phyloP scores from a whole-genome alignment of 2,797 vertebrate species.

The Brachymystax lenok region DNA sequence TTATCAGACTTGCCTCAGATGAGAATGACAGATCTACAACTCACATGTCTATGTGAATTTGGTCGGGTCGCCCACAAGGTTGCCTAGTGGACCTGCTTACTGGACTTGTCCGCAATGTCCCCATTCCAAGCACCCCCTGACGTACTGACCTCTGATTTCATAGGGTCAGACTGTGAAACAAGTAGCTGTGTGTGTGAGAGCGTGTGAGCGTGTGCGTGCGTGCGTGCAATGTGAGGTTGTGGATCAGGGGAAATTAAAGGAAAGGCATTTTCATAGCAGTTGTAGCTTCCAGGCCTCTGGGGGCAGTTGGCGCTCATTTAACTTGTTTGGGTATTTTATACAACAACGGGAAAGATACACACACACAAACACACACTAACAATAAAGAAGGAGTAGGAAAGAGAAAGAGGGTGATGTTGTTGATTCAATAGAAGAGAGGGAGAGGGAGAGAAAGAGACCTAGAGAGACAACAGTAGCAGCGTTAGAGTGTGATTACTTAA shows the following conservation, averaged over 20 bases:
- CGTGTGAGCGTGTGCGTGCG: no score
- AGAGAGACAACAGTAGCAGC: background rate
- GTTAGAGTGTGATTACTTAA: constrained; percentile 34
- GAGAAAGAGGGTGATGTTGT: no score
- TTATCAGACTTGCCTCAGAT: no score
- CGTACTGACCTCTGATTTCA: background rate
- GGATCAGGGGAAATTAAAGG: constrained; percentile 68
- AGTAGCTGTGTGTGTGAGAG: background rate
- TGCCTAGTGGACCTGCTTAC: no score
- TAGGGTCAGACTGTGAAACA: background rate
- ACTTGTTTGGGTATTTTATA: constrained; percentile 56
- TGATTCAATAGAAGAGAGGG: no score
- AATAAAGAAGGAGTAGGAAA: background rate
- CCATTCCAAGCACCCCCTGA: no score
- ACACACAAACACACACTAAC: constrained; percentile 29
- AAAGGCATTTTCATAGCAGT: constrained; percentile 58
- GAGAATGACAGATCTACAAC: no score
- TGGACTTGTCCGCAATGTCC: no score
- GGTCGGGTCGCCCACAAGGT: no score
- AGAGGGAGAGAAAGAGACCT: background rate
- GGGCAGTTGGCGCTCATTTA: constrained; percentile 55
- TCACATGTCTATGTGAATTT: no score
- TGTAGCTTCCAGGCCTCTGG: constrained; percentile 54
- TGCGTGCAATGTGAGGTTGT: constrained; percentile 43
- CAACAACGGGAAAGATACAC: constrained; percentile 46